A percentile compares a stretch with the other conserved stretches of the same genome.
These are phyloP conservation scores for Streblospio benedicti DNA, from an alignment of 1,140 invertebrate genomes.

Conservation along the genomic window DNA sequence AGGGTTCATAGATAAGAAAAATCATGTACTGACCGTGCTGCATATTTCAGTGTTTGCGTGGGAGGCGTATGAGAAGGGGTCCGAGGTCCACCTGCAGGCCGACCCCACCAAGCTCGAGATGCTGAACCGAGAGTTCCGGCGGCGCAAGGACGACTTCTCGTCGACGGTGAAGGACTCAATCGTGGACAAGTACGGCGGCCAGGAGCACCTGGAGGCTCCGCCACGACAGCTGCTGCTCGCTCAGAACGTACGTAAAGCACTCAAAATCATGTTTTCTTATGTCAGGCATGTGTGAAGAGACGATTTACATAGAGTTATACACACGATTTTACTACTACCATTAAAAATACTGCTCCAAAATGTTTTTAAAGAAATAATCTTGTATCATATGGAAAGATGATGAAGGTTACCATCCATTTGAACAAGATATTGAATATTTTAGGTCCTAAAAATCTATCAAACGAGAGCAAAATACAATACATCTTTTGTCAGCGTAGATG, in stretches of 20 bases:
- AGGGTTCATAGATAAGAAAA: too few relatives aligned
- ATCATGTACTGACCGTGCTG: too few relatives aligned
- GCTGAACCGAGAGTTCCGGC: constrained; percentile 78
- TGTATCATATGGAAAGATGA: not conserved
- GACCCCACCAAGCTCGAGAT: constrained; percentile 95
- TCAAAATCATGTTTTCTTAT: too few relatives aligned
- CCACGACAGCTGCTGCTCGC: constrained; percentile 78
- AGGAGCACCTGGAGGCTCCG: constrained; percentile 78
- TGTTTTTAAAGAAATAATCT: not conserved
- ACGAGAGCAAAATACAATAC: too few relatives aligned
- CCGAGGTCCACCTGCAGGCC: constrained; percentile 91
- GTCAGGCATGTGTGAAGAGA: not conserved
- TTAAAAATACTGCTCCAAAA: too few relatives aligned
- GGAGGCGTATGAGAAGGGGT: constrained; percentile 81
- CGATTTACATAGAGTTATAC: not conserved
- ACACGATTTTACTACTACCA: not conserved
- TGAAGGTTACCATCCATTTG: not conserved
- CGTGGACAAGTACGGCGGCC: constrained; percentile 80
- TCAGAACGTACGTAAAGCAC: constrained; percentile 60
- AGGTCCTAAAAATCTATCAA: too few relatives aligned
- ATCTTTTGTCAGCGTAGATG: too few relatives aligned
- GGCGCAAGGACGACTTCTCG: constrained; percentile 81
- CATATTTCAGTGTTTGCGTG: constrained; percentile 80
- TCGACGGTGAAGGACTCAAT: constrained; percentile 63
- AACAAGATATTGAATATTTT: too few relatives aligned